Conservation (phyloP, 2,888 invertebrate genomes). For the Caenorhabditis afra region DNA sequence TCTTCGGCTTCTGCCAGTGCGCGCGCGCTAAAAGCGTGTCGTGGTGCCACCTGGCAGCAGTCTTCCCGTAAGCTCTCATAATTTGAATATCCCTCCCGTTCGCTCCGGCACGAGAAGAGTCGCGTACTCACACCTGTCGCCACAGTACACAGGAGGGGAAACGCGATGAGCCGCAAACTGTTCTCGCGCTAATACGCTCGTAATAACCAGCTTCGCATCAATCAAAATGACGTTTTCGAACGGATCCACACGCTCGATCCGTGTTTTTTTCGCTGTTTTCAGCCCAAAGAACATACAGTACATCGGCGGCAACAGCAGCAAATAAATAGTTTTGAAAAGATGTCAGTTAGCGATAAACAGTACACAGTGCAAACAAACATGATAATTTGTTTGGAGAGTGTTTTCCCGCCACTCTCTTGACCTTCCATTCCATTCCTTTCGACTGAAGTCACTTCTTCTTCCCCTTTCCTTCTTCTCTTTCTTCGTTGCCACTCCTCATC, state of each 20-base stretch:
- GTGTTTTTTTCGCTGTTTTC: neutral
- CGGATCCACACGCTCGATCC: neutral
- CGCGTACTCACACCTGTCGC: conserved; percentile 59
- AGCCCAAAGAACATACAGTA: conserved; percentile 19
- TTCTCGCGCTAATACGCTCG: conserved; percentile 32
- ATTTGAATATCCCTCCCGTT: conserved; percentile 45
- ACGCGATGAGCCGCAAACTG: conserved; percentile 29
- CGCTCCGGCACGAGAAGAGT: neutral
- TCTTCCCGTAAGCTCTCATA: conserved; percentile 47
- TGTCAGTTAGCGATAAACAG: conserved; percentile 31
- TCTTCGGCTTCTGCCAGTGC: conserved; percentile 7
- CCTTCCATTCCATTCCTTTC: conserved; percentile 4
- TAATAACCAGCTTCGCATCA: too few species aligned
- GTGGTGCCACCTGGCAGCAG: conserved; percentile 44
- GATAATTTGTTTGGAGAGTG: conserved; percentile 32
- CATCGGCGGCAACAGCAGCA: neutral
- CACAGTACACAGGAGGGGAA: conserved; percentile 55
- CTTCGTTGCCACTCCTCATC: too few species aligned
- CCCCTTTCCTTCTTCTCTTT: neutral
- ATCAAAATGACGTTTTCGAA: neutral
- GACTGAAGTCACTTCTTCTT: neutral
- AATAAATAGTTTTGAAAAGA: conserved; percentile 26
- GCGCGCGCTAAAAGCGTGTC: conserved; percentile 42
- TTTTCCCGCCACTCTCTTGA: conserved; percentile 23
- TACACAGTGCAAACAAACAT: conserved; percentile 49